Evolutionary conservation across 2,888 invertebrate genomes (phyloP).

Genomic region (Pterobdella sp.): DNA sequence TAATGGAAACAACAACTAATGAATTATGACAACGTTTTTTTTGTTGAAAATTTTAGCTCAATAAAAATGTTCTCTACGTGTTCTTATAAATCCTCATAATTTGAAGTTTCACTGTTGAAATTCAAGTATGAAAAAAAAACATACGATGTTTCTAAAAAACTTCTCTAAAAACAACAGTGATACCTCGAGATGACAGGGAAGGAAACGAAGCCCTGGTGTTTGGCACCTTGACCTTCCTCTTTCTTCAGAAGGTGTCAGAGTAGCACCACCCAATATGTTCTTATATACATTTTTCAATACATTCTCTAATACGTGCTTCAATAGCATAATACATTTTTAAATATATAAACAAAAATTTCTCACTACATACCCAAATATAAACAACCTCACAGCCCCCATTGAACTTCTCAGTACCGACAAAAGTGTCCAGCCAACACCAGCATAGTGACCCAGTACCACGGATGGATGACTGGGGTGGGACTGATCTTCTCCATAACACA

Average conservation of each 20-base stretch:
- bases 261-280: too few species aligned
- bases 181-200: slow-evolving; percentile 86
- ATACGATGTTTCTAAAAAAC: not conserved
- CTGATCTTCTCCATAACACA: slow-evolving; percentile 76
- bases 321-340: too few species aligned
- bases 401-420: slow-evolving; percentile 42
- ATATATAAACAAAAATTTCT: too few species aligned
- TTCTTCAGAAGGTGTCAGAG: slow-evolving; percentile 65
- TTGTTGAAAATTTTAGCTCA: too few species aligned
- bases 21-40: too few species aligned
- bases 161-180: slow-evolving; percentile 41
- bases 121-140: not conserved
- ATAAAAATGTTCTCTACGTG: too few species aligned
- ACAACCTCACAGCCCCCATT: not conserved
- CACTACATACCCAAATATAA: not conserved
- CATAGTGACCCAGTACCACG: slow-evolving; percentile 90
- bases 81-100: not conserved
- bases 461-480: slow-evolving; percentile 95
- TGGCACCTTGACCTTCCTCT: slow-evolving; percentile 87
- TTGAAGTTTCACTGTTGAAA: not conserved
- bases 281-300: too few species aligned
- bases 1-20: too few species aligned
- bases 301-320: too few species aligned
- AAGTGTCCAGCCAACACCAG: slow-evolving; percentile 39
- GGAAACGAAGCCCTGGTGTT: slow-evolving; percentile 93